These are phyloP conservation scores for Colletes latitarsis DNA, from an alignment of 1,140 invertebrate genomes.

Conservation along the genomic window DNA sequence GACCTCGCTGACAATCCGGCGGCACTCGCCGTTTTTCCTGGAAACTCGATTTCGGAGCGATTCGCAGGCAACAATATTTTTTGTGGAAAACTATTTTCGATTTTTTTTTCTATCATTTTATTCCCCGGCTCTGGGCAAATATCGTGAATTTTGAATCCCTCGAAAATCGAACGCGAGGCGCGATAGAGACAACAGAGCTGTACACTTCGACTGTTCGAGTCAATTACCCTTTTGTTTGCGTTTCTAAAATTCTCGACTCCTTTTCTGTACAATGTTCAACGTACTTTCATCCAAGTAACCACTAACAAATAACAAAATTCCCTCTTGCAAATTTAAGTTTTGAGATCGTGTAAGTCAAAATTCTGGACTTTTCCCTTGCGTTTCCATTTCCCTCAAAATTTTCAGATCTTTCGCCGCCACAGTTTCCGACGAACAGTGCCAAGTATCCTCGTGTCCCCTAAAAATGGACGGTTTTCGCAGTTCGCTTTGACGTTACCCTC, in stretches of 20 bases:
- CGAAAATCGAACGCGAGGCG: background rate
- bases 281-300: no score
- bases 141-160: background rate
- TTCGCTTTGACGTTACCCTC: background rate
- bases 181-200: background rate
- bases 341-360: no score
- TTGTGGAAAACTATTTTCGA: background rate
- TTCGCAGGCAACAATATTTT: background rate
- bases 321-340: no score
- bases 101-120: background rate
- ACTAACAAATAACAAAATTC: no score
- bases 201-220: background rate
- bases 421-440: background rate
- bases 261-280: no score
- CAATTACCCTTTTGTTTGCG: background rate
- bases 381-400: no score
- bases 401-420: no score
- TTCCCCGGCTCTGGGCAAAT: background rate
- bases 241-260: background rate
- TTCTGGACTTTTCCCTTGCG: no score
- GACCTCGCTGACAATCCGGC: constrained; percentile 7
- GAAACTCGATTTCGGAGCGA: constrained; percentile 1
- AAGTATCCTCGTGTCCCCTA: background rate
- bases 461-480: background rate
- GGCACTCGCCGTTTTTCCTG: background rate